Conservation (phyloP, 2,888 invertebrate species). For the Stramonita haemastoma region DNA sequence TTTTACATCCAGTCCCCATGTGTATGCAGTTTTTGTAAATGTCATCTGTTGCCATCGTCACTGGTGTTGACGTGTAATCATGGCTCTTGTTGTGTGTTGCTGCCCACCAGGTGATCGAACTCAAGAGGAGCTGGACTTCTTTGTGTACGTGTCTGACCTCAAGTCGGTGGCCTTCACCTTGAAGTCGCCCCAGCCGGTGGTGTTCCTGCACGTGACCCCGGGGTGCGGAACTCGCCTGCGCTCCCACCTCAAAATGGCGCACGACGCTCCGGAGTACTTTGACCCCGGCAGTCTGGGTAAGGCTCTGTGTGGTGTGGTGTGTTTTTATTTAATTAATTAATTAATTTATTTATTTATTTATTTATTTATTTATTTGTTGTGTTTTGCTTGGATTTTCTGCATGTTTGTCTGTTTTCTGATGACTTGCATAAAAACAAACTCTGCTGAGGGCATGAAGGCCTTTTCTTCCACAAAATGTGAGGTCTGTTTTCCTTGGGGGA, state of each 20-base stretch:
- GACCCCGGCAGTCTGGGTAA: conserved; percentile 80
- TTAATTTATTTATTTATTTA: no score
- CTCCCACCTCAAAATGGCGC: conserved; percentile 82
- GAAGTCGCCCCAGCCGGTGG: conserved; percentile 86
- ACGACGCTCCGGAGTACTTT: conserved; percentile 78
- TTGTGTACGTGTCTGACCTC: conserved; percentile 15
- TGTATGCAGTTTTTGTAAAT: no score
- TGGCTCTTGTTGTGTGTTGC: not conserved
- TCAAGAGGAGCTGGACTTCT: conserved; percentile 25
- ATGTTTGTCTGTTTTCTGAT: no score
- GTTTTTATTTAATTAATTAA: no score
- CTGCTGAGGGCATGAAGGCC: no score
- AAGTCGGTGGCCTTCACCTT: conserved; percentile 81
- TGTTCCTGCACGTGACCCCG: conserved; percentile 88
- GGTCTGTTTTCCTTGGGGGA: no score
- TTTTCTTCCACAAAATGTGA: no score
- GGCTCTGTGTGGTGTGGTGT: conserved; percentile 24
- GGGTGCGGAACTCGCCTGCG: conserved; percentile 85
- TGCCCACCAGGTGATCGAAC: conserved; percentile 12
- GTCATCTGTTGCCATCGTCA: not conserved
- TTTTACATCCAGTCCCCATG: no score
- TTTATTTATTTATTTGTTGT: no score
- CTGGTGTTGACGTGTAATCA: not conserved
- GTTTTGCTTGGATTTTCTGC: no score
- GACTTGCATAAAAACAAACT: no score